Conservation (phyloP, 1,140 invertebrate genomes). For the Cydia strobilella region DNA sequence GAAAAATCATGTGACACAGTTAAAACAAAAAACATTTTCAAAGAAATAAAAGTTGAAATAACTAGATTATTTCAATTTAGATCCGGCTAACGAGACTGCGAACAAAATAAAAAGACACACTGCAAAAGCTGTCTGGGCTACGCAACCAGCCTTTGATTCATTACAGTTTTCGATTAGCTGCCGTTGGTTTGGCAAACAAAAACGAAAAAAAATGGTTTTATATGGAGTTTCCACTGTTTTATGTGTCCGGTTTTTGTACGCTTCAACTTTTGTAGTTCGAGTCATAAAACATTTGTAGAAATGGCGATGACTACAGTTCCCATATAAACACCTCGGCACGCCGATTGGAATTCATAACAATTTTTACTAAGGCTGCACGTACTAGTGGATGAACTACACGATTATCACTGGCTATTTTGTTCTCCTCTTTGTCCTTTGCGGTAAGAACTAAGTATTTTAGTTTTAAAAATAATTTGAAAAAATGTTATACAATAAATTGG, state of each 20-base stretch:
- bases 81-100: conserved; percentile 62
- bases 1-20: conserved; percentile 34
- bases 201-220: conserved; percentile 7
- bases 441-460: no score
- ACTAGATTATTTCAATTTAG: conserved; percentile 70
- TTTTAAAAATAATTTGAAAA: no score
- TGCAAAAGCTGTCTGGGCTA: conserved; percentile 65
- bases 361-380: no score
- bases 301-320: neutral
- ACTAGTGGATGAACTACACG: no score
- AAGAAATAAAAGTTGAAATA: conserved; percentile 50
- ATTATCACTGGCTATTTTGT: no score
- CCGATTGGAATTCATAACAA: neutral
- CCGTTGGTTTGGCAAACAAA: conserved; percentile 40
- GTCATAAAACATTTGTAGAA: neutral
- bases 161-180: conserved; percentile 74
- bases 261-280: conserved; percentile 25
- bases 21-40: conserved; percentile 27
- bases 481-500: no score
- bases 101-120: conserved; percentile 58
- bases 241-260: neutral
- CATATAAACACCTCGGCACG: neutral
- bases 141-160: conserved; percentile 73
- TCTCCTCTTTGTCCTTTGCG: no score
- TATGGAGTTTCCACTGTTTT: conserved; percentile 28